A percentile compares a stretch with the other conserved stretches of the same genome.
Evolutionary conservation across 2,113 vertebrate genomes (phyloP).

Genomic region (Cettia cetti): DNA sequence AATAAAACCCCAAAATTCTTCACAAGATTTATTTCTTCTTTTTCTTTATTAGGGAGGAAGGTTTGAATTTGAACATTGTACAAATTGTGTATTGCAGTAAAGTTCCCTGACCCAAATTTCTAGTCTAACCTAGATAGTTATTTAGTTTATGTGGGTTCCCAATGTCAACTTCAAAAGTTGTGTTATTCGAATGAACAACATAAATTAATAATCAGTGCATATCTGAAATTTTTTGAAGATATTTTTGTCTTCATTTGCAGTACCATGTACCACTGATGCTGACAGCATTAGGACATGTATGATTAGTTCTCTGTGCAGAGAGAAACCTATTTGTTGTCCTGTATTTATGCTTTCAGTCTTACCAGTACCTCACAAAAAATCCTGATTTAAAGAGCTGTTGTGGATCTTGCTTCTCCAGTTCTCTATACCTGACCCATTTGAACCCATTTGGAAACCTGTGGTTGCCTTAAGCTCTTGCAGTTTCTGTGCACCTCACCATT

Average conservation of each 20-base stretch:
- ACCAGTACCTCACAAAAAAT: background rate
- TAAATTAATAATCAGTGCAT: constrained; percentile 30
- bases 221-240: constrained; percentile 30
- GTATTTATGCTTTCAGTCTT: background rate
- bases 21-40: background rate
- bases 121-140: background rate
- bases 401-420: background rate
- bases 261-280: background rate
- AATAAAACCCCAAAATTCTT: background rate
- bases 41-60: background rate
- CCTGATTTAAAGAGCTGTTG: background rate
- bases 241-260: constrained; percentile 38
- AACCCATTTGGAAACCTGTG: background rate
- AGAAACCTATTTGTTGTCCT: background rate
- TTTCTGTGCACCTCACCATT: background rate
- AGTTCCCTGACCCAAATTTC: background rate
- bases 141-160: background rate
- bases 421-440: background rate
- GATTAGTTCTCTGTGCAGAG: background rate
- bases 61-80: background rate
- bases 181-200: background rate
- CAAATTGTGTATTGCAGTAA: background rate
- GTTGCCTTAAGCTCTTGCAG: background rate
- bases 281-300: background rate
- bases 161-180: background rate